These are phyloP conservation scores for Hyles euphorbiae DNA, from an alignment of 1,140 invertebrate genomes.

Conservation along the genomic window DNA sequence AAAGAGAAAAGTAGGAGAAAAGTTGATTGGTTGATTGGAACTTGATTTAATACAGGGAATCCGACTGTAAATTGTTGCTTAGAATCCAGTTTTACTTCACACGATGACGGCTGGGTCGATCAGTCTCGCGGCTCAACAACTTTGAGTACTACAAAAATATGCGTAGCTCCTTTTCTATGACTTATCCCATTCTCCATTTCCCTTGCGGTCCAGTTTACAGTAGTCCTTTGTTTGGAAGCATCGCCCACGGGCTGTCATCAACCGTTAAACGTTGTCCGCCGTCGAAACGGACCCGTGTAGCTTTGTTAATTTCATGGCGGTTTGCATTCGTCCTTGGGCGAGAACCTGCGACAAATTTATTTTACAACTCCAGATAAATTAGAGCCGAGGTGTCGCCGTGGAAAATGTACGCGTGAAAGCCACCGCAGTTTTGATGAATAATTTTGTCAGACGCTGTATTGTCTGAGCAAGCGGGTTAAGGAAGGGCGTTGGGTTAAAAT, in stretches of 20 bases:
- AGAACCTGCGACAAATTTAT: constrained; percentile 41
- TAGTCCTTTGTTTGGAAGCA: constrained; percentile 55
- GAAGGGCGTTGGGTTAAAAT: too few species aligned
- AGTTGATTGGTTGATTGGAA: too few species aligned
- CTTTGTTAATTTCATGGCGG: constrained; percentile 64
- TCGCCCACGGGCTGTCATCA: constrained; percentile 59
- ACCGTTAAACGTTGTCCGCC: constrained; percentile 48
- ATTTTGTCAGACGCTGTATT: too few species aligned
- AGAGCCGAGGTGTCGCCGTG: constrained; percentile 12
- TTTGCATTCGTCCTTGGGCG: constrained; percentile 48
- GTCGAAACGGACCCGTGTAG: constrained; percentile 40
- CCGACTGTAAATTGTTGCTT: too few species aligned
- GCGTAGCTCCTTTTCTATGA: neutral
- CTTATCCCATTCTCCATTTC: constrained; percentile 25
- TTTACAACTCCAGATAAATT: constrained; percentile 33
- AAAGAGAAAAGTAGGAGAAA: too few species aligned
- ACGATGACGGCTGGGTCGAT: too few species aligned
- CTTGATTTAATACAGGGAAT: too few species aligned
- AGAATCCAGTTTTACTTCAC: too few species aligned
- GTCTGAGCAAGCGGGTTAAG: too few species aligned
- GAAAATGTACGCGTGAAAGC: neutral
- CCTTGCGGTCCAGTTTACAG: constrained; percentile 57
- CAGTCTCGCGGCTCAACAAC: too few species aligned
- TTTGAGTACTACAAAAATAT: too few species aligned
- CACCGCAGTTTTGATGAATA: too few species aligned